phyloP scores from a whole-genome alignment of 2,888 invertebrate genomes.

The Nomada fabriciana region DNA sequence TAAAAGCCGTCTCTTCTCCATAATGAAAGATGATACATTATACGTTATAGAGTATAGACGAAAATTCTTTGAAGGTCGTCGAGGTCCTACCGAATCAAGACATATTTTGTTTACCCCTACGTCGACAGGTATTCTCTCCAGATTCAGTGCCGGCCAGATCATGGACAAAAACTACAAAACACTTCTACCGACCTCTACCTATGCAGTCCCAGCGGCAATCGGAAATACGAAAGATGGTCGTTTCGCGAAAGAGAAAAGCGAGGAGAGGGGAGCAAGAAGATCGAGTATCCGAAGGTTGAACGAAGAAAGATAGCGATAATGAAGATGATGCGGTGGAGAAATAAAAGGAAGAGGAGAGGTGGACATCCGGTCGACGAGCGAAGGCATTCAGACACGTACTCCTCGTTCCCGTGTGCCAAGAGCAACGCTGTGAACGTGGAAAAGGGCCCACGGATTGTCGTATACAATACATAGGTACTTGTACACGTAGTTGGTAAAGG shows the following conservation, averaged over 20 bases:
- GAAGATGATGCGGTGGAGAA: slow-evolving; percentile 73
- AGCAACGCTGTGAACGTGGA: slow-evolving; percentile 37
- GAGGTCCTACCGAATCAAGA: too few relatives aligned
- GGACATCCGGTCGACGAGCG: slow-evolving; percentile 77
- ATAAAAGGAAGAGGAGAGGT: slow-evolving; percentile 66
- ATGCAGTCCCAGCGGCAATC: slow-evolving; percentile 18
- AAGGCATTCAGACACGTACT: slow-evolving; percentile 71
- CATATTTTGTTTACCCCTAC: too few relatives aligned
- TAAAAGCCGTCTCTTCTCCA: too few relatives aligned
- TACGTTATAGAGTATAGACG: too few relatives aligned
- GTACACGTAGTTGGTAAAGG: slow-evolving; percentile 13
- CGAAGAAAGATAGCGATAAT: slow-evolving; percentile 71
- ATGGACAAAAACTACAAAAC: too few relatives aligned
- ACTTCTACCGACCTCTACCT: neutral
- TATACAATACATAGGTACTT: too few relatives aligned
- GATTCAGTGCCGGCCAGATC: too few relatives aligned
- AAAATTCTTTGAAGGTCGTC: too few relatives aligned
- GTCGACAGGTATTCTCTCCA: too few relatives aligned
- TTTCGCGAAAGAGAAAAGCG: slow-evolving; percentile 14
- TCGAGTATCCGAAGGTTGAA: slow-evolving; percentile 14
- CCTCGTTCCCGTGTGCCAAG: slow-evolving; percentile 40
- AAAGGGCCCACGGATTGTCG: slow-evolving; percentile 37
- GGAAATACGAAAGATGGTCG: slow-evolving; percentile 41
- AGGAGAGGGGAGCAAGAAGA: neutral
- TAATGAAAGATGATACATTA: too few relatives aligned